Evolutionary conservation across 2,888 invertebrate species (phyloP), one percentile per base, ranked within the genome.

Genomic region (Coenonympha glycerion): DNA sequence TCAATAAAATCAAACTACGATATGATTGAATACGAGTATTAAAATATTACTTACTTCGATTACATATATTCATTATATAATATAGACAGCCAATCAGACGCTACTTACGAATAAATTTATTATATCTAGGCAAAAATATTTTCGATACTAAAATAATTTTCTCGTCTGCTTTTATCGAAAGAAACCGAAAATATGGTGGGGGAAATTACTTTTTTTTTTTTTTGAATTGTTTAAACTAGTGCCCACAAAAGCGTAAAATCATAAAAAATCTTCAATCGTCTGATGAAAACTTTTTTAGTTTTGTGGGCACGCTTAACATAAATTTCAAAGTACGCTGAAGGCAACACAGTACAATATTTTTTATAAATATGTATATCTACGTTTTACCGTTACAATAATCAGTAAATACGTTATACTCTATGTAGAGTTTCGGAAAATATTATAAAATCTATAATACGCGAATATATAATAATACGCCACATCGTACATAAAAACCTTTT

Each of bases 361-460:
- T 62, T 22, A 13, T 30, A n/a, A n/a, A 13, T n/a, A 13, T 39
- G 67, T 68, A 68, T 64, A 67, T 66, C 61, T 60, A 60, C 53
- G 69, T 72, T 57, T 39, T 73, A 75, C 62, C 68, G 66, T 69
- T 61, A 61, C 63, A 66, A 61, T 58, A 72, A 66, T 69, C 71
- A 68, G 79, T 81, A 80, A 81, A 82, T 81, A 83, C 58, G 57
- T 58, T 59, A 71, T 76, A 77, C 78, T 79, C 79, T 84, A 83
- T 83, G 79, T 83, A 85, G 79, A 82, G 78, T 74, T 74, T 84
- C 79, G 79, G 80, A 84, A 84, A 85, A 84, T 85, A 79, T 78
- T 72, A 82, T 66, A 76, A n/a, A 68, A 70, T 80, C 74, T 83
- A 78, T 79, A 73, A 78, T 79, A 73, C 66, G 64, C 71, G 68